These are phyloP conservation scores for Tragulus kanchil DNA, from an alignment of 2,113 vertebrate genomes.

Conservation along the genomic window DNA sequence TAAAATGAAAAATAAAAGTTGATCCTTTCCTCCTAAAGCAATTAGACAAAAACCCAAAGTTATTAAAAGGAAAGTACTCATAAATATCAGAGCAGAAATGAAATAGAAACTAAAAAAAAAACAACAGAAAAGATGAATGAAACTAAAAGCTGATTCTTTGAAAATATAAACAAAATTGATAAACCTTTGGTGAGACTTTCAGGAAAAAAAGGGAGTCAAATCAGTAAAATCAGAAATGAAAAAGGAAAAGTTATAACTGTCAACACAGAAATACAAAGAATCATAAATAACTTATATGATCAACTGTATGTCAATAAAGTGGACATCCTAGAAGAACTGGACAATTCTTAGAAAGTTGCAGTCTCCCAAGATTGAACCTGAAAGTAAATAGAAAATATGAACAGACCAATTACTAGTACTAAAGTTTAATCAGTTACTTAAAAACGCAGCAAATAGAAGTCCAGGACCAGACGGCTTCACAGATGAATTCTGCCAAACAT, in stretches of 20 bases:
- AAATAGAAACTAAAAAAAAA: neutral
- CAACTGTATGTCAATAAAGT: neutral
- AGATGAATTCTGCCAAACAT: neutral
- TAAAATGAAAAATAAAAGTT: constrained; percentile 42
- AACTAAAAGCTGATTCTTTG: neutral
- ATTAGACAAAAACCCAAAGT: neutral
- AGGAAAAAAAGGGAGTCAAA: neutral
- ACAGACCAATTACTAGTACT: neutral
- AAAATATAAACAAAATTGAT: neutral
- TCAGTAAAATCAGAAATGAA: neutral
- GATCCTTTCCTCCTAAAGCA: neutral
- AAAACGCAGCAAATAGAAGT: neutral
- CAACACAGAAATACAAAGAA: neutral
- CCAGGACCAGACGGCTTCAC: neutral
- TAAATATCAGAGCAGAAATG: neutral
- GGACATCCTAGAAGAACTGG: neutral
- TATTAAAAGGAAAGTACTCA: neutral
- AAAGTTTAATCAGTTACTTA: neutral
- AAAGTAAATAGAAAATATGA: neutral
- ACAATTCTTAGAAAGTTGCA: neutral
- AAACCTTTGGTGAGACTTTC: neutral
- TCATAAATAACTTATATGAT: neutral
- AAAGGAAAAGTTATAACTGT: neutral
- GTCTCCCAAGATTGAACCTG: neutral
- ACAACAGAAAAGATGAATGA: neutral